phyloP scores from a whole-genome alignment of 2,113 vertebrate species.

The Tretioscincus oriximinensis region DNA sequence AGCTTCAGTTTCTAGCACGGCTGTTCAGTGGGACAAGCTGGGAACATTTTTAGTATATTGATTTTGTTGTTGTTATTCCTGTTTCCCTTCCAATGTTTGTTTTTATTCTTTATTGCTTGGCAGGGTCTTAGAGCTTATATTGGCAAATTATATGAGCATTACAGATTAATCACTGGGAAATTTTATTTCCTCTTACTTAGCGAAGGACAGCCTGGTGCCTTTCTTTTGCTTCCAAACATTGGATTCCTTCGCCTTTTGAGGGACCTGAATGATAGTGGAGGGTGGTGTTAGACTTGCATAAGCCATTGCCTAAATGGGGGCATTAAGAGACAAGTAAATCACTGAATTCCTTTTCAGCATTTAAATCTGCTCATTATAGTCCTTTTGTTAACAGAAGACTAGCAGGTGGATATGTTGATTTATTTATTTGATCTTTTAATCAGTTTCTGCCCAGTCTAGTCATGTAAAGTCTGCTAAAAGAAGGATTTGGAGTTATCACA shows the following conservation, averaged over 20 bases:
- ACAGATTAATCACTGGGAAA: background rate
- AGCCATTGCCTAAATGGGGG: constrained; percentile 39
- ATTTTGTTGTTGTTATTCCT: too few relatives aligned
- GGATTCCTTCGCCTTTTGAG: background rate
- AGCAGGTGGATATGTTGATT: constrained; percentile 57
- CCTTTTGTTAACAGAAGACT: constrained; percentile 46
- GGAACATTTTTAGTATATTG: too few relatives aligned
- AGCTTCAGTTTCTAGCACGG: too few relatives aligned
- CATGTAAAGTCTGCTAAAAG: constrained; percentile 61
- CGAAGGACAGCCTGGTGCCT: background rate
- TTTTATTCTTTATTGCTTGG: too few relatives aligned
- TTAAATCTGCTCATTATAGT: constrained; percentile 76
- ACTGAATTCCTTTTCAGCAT: constrained; percentile 42
- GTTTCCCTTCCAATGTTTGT: too few relatives aligned
- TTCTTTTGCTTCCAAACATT: background rate
- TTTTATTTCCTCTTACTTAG: background rate
- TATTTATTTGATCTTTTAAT: constrained; percentile 16
- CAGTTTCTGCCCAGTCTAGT: constrained; percentile 61
- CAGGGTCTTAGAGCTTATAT: too few relatives aligned
- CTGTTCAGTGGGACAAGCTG: too few relatives aligned
- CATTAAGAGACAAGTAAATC: constrained; percentile 37
- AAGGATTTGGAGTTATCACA: constrained; percentile 44
- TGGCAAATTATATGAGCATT: too few relatives aligned
- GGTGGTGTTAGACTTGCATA: constrained; percentile 23
- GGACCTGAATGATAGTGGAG: background rate